Evolutionary conservation across 2,797 vertebrate species (phyloP), one percentile per base, ranked within the genome.

Genomic region (Lindbergichthys nudifrons): DNA sequence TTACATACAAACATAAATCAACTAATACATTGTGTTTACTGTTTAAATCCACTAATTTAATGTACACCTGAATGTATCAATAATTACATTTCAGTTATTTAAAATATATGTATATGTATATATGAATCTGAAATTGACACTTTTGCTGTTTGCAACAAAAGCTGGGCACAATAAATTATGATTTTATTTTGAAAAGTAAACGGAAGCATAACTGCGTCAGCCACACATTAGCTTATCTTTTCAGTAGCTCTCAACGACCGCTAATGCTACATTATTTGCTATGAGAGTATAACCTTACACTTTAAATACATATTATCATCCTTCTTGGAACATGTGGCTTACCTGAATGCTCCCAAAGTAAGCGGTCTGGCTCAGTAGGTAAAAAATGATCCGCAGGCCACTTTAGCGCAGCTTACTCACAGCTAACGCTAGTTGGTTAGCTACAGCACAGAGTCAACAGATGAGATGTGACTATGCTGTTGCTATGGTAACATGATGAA

Each of bases 401-500:
- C 52, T 80, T 65, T 36, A n/a, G 9, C 13, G 18, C 56, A 18
- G 62, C 70, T 86, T 26, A 54, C 9, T 50, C 59, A 53, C 70
- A 43, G 18, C 8, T n/a, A 15, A 36, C 32, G 61, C 14, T 30
- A 32, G 52, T 26, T 32, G 14, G 14, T 42, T 79, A 78, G 73
- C 67, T 45, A 0, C 14, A 0, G 42, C 18, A n/a, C 2, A 48
- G 12, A 47, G 52, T 52, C 65, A 58, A 72, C 81, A 63, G 50
- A 32, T 23, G 26, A 79, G 71, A 72, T 66, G 80, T 70, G 83
- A 46, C 78, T 84, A 56, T 68, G 21, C n/a, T 75, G 89, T 92
- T 87, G 63, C 90, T 73, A 88, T 85, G 81, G 87, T 64, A 87
- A 91, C 90, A 5, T 8, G 1, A 67, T 13, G 26, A 47, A 79